Evolutionary conservation across 2,888 invertebrate genomes (phyloP), one percentile per base, ranked within the genome.

Genomic region (Microctonus aethiopoides): DNA sequence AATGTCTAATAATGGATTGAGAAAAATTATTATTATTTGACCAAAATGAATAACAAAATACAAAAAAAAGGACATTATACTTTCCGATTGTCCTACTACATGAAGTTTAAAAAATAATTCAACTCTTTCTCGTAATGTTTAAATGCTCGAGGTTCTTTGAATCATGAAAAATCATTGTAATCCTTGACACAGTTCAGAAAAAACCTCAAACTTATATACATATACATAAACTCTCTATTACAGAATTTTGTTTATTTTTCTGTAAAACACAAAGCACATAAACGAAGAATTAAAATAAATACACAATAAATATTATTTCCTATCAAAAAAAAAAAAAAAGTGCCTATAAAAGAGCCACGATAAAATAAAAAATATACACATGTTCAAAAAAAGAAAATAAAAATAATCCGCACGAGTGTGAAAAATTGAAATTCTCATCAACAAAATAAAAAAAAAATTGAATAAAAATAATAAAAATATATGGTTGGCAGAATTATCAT

Each of bases 111-210:
- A 29, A 34, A 22, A 20, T 6, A 20, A 22, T 20, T 16, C 13
- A 7, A 32, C 36, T n/a, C 26, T 41, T 26, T 51, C 16, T 6
- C 32, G 32, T 51, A 32, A 24, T 61, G 54, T n/a, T 34, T 24
- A 20, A 5, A n/a, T 11, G 29, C n/a, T 36, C 20, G 36, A 51
- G 29, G n/a, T 59, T 59, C 32, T 52, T 36, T 29, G 39, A 56
- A 66, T 52, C 36, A 26, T 39, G 36, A 7, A 67, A 67, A 67
- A 52, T 64, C 52, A 61, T 60, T 51, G 61, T 22, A 11, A 67
- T 67, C 67, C 67, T 67, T 67, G 67, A 67, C 67, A 60, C 20
- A 36, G 24, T 66, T 41, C 11, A 22, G 54, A 32, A 54, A 29
- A 64, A 64, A 64, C 52, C 52, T 36, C 20, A 52, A 29, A 36